These are phyloP conservation scores for Calliopsis andreniformis DNA, from an alignment of 1,140 invertebrate species.

Conservation along the genomic window DNA sequence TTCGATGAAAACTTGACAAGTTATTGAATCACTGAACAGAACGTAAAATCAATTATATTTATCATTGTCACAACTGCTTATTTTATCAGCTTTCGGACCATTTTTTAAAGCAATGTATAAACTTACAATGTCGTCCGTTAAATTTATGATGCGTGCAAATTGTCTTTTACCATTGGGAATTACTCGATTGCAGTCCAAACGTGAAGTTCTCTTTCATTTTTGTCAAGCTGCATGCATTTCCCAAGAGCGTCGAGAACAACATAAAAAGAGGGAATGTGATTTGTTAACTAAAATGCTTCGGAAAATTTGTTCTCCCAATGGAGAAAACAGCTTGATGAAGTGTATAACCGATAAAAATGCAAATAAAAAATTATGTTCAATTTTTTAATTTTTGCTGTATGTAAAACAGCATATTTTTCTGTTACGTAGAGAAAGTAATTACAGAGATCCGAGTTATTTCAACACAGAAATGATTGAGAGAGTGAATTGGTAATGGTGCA, in stretches of 20 bases:
- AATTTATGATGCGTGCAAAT: constrained; percentile 2
- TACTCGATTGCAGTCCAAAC: not conserved
- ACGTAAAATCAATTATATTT: not conserved
- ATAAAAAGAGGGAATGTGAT: not conserved
- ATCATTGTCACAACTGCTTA: not conserved
- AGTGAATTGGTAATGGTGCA: not conserved
- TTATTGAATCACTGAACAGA: not conserved
- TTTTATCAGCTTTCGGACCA: not conserved
- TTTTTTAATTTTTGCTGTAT: too few relatives aligned
- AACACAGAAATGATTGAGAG: too few relatives aligned
- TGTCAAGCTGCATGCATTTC: not conserved
- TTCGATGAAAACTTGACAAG: not conserved
- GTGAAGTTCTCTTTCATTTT: not conserved
- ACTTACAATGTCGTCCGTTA: not conserved
- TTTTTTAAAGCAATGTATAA: not conserved
- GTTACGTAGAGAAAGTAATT: too few relatives aligned
- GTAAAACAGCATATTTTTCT: not conserved
- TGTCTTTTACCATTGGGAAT: not conserved
- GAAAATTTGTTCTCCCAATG: not conserved
- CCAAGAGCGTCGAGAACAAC: not conserved
- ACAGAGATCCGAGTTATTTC: not conserved
- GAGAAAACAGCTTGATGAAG: not conserved
- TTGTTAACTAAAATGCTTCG: not conserved
- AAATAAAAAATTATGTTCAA: too few relatives aligned
- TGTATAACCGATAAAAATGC: not conserved